Evolutionary conservation across 1,140 invertebrate species (phyloP).

Genomic region (Drosophila pectinifera): DNA sequence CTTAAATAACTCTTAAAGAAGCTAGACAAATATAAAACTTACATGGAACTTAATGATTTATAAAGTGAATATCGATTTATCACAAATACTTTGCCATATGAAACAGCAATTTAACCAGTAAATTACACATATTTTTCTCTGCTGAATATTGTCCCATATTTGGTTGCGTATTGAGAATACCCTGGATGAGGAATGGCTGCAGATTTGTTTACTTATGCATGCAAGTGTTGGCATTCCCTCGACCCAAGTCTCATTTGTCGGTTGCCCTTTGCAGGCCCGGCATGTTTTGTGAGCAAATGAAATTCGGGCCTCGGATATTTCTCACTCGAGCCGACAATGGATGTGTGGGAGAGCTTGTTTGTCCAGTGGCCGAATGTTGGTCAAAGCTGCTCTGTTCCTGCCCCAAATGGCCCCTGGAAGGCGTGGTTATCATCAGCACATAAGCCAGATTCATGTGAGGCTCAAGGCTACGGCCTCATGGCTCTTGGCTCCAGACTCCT

Average conservation of each 20-base stretch:
- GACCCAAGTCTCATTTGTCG: constrained; percentile 29
- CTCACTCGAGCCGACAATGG: constrained; percentile 39
- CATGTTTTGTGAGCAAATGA: constrained; percentile 49
- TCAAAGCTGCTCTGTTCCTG: constrained; percentile 23
- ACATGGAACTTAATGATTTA: too few species aligned
- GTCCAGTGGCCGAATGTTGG: constrained; percentile 28
- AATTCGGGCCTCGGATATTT: constrained; percentile 32
- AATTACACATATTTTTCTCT: background rate
- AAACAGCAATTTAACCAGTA: too few species aligned
- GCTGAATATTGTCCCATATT: constrained; percentile 4
- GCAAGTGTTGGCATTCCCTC: constrained; percentile 39
- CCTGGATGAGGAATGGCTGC: constrained; percentile 7
- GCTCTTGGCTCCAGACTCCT: too few species aligned
- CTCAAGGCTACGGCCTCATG: constrained; percentile 5
- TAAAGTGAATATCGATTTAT: too few species aligned
- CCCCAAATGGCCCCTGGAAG: constrained; percentile 28
- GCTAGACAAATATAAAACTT: too few species aligned
- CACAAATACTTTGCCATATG: too few species aligned
- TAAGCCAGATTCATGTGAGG: constrained; percentile 38
- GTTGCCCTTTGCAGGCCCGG: constrained; percentile 19
- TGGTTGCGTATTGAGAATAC: constrained; percentile 3
- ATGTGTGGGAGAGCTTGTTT: constrained; percentile 28
- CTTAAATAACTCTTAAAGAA: too few species aligned
- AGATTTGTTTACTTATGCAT: constrained; percentile 44
- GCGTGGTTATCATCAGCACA: constrained; percentile 30